Conservation (phyloP, 2,113 vertebrate species). For the Gorilla gorilla region DNA sequence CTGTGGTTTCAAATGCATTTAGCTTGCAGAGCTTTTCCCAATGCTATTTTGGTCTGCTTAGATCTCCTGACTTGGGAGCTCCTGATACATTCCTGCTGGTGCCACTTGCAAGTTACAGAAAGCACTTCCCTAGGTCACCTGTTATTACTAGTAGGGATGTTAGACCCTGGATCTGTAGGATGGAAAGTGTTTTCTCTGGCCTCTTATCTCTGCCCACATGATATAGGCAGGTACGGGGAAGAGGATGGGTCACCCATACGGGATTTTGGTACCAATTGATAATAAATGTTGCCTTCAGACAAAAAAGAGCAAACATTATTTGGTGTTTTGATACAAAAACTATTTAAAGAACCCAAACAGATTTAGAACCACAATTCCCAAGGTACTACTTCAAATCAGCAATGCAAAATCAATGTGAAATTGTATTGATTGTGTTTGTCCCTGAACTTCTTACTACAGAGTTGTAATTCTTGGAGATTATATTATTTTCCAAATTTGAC, state of each 20-base stretch:
- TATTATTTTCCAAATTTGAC: background rate
- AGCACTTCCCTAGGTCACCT: background rate
- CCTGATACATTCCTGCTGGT: background rate
- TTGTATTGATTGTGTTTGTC: background rate
- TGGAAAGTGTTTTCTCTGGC: background rate
- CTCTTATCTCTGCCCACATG: background rate
- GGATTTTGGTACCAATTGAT: too few relatives aligned
- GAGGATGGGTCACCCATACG: background rate
- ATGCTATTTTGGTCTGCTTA: background rate
- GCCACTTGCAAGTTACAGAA: background rate
- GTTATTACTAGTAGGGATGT: background rate
- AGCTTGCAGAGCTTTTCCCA: background rate
- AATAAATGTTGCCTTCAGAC: background rate
- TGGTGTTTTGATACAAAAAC: background rate
- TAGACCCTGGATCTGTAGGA: background rate
- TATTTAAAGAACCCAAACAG: background rate
- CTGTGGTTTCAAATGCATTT: slow-evolving; percentile 3
- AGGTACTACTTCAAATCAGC: background rate
- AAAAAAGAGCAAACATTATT: background rate
- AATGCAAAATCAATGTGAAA: background rate
- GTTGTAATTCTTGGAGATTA: background rate
- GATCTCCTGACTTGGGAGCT: background rate
- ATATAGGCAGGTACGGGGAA: background rate
- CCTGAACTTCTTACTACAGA: background rate
- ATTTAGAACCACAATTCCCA: background rate